A percentile compares a stretch with the other conserved stretches of the same genome.
These are phyloP conservation scores for Plusia festucae DNA, from an alignment of 2,888 invertebrate species.

Conservation along the genomic window DNA sequence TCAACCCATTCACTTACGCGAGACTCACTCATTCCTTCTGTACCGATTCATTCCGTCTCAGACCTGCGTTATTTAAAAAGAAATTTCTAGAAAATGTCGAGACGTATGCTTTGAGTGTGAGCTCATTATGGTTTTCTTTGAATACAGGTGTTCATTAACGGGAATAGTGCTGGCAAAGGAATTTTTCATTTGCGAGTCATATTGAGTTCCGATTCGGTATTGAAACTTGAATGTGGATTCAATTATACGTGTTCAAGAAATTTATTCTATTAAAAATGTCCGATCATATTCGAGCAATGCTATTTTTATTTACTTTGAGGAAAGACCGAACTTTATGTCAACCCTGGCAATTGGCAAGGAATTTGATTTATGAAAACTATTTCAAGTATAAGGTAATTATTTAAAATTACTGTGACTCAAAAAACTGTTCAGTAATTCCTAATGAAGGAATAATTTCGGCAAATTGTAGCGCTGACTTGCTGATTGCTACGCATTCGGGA, in stretches of 20 bases:
- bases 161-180: slow-evolving; percentile 67
- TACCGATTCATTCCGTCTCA: slow-evolving; percentile 60
- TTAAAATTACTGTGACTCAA: no score
- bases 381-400: no score
- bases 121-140: slow-evolving; percentile 74
- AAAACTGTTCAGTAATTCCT: no score
- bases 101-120: slow-evolving; percentile 77
- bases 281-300: slow-evolving; percentile 20
- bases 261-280: slow-evolving; percentile 45
- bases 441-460: no score
- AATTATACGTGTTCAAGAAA: slow-evolving; percentile 52
- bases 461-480: no score
- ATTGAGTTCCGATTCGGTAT: slow-evolving; percentile 66
- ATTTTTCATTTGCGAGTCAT: slow-evolving; percentile 84
- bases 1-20: slow-evolving; percentile 51
- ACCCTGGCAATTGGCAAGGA: no score
- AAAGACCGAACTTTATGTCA: background rate
- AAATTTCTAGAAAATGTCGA: slow-evolving; percentile 74
- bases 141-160: slow-evolving; percentile 72
- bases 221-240: slow-evolving; percentile 63
- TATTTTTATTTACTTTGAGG: slow-evolving; percentile 5
- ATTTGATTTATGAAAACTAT: no score
- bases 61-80: slow-evolving; percentile 67
- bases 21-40: slow-evolving; percentile 49
- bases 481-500: no score